Percentiles rank a stretch among this genome's conserved stretches.
These are phyloP conservation scores for Plumapathes pennacea DNA, from an alignment of 92 coral and sea anemone genomes.

Conservation along the genomic window DNA sequence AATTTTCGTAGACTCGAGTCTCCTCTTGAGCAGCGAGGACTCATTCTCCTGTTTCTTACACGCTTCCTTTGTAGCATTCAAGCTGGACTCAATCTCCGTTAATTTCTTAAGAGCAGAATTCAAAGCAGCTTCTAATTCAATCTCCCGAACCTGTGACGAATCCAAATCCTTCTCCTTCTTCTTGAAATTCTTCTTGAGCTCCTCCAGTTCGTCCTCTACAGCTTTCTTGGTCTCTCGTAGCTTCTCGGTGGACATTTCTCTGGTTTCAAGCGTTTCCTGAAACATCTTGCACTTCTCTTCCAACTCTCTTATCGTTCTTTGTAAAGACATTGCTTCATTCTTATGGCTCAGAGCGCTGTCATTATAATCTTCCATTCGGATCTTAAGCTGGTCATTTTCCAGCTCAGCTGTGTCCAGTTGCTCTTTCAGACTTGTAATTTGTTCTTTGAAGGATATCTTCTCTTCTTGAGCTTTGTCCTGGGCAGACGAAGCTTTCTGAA, in stretches of 20 bases:
- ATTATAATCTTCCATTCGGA: slow-evolving; percentile 55
- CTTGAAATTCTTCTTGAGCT: slow-evolving; percentile 33
- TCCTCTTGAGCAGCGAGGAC: slow-evolving; percentile 39
- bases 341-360: slow-evolving; percentile 57
- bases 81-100: slow-evolving; percentile 40
- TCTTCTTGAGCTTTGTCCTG: slow-evolving; percentile 61
- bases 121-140: slow-evolving; percentile 57
- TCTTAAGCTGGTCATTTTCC: slow-evolving; percentile 46
- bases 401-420: slow-evolving; percentile 53
- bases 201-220: slow-evolving; percentile 59
- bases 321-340: slow-evolving; percentile 48
- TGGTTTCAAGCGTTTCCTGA: slow-evolving; percentile 54
- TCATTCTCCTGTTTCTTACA: slow-evolving; percentile 46
- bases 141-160: slow-evolving; percentile 54
- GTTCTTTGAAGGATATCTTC: slow-evolving; percentile 33
- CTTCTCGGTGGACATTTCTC: slow-evolving; percentile 51
- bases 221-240: slow-evolving; percentile 57
- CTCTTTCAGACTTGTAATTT: slow-evolving; percentile 43
- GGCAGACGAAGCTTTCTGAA: slow-evolving; percentile 46
- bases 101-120: slow-evolving; percentile 46
- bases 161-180: slow-evolving; percentile 61
- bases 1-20: slow-evolving; percentile 47
- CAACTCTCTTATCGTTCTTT: slow-evolving; percentile 48
- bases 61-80: slow-evolving; percentile 34
- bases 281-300: slow-evolving; percentile 58